These are phyloP conservation scores for Batillaria attramentaria DNA, from an alignment of 1,140 invertebrate genomes.

Conservation along the genomic window DNA sequence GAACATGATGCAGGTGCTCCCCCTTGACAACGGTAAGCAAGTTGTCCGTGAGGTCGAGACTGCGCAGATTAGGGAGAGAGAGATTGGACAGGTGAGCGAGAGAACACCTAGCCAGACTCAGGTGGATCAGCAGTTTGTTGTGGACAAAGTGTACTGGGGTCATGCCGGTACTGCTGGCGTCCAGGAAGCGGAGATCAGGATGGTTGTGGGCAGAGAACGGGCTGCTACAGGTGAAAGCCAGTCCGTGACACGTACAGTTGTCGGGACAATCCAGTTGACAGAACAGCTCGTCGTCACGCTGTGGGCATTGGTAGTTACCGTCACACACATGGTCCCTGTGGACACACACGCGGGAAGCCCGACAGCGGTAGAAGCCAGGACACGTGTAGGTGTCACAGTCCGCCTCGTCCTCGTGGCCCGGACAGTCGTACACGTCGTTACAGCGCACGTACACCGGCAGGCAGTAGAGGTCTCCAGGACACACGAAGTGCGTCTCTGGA, in stretches of 20 bases:
- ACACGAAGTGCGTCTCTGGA: constrained; percentile 16
- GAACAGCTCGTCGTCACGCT: constrained; percentile 11
- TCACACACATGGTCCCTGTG: constrained; percentile 19
- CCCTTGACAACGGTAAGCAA: not conserved
- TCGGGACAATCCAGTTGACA: not conserved
- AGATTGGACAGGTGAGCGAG: not conserved
- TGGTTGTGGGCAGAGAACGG: not conserved
- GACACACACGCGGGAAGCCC: not conserved
- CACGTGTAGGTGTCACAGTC: constrained; percentile 21
- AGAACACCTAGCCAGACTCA: constrained; percentile 11
- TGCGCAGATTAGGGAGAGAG: not conserved
- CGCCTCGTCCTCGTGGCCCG: constrained; percentile 20
- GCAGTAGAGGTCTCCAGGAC: not conserved
- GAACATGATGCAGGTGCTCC: not conserved
- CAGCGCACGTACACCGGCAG: constrained; percentile 17
- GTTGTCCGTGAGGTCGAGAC: constrained; percentile 1
- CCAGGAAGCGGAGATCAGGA: not conserved
- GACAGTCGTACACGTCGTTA: constrained; percentile 24
- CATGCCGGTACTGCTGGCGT: constrained; percentile 11
- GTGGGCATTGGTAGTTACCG: not conserved
- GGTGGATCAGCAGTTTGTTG: constrained; percentile 9
- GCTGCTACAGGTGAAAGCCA: constrained; percentile 4
- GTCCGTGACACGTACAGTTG: constrained; percentile 1
- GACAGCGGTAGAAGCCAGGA: constrained; percentile 10
- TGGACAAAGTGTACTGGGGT: not conserved